A percentile compares a stretch with the other conserved stretches of the same genome.
Evolutionary conservation across 2,888 invertebrate genomes (phyloP).

Genomic region (Amphipoea lucens): DNA sequence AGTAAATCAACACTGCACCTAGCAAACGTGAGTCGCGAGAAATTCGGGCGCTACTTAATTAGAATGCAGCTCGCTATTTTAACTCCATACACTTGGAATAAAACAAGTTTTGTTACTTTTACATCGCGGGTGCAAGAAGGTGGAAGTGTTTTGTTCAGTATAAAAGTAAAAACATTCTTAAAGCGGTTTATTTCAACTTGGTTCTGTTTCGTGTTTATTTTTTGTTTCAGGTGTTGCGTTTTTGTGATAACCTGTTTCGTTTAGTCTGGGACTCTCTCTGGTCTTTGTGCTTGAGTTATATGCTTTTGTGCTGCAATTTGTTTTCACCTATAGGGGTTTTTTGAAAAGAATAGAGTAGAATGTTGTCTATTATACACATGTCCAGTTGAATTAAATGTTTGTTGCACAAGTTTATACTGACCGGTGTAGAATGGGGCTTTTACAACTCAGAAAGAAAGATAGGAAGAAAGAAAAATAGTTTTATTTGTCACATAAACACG

Average conservation of each 20-base stretch:
- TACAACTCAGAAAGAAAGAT: neutral
- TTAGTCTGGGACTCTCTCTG: slow-evolving; percentile 31
- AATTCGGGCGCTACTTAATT: slow-evolving; percentile 61
- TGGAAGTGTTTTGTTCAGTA: slow-evolving; percentile 35
- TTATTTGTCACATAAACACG: neutral
- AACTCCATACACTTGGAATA: slow-evolving; percentile 46
- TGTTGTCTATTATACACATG: neutral
- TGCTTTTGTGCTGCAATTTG: slow-evolving; percentile 30
- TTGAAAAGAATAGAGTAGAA: neutral
- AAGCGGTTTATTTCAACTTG: slow-evolving; percentile 44
- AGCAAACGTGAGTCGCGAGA: slow-evolving; percentile 49
- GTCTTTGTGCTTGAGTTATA: slow-evolving; percentile 23
- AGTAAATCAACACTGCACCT: slow-evolving; percentile 60
- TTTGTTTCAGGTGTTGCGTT: slow-evolving; percentile 49
- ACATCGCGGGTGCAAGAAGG: slow-evolving; percentile 36
- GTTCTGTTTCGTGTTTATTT: slow-evolving; percentile 19
- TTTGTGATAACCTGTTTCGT: slow-evolving; percentile 39
- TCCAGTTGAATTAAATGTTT: neutral
- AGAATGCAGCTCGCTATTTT: slow-evolving; percentile 60
- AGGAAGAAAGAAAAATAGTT: neutral
- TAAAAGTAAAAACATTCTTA: slow-evolving; percentile 49
- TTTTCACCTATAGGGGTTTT: slow-evolving; percentile 8
- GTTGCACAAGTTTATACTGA: neutral
- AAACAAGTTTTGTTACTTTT: slow-evolving; percentile 23
- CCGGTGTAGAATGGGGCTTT: neutral